These are phyloP conservation scores for Lutjanus argentimaculatus DNA, from an alignment of 2,797 vertebrate genomes.

Conservation along the genomic window DNA sequence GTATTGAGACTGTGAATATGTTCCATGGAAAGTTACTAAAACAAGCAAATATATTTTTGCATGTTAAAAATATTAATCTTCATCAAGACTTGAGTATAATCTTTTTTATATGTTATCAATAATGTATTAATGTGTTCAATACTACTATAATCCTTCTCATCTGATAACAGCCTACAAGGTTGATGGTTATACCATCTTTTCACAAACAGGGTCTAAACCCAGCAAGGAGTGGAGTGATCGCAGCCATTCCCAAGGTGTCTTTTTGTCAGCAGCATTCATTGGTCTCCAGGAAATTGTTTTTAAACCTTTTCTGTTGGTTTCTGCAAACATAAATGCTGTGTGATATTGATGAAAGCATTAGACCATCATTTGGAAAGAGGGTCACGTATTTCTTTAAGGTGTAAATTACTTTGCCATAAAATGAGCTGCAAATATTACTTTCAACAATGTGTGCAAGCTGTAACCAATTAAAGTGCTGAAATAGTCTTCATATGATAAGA, in stretches of 20 bases:
- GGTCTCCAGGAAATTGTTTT: constrained; percentile 52
- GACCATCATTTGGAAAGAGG: constrained; percentile 34
- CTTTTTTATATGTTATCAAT: not conserved
- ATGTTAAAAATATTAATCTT: not conserved
- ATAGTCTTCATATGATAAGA: constrained; percentile 52
- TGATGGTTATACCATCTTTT: constrained; percentile 32
- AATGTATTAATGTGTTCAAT: constrained; percentile 20
- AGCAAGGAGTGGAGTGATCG: constrained; percentile 41
- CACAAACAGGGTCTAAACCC: constrained; percentile 13
- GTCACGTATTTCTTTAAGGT: constrained; percentile 52
- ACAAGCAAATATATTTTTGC: not conserved
- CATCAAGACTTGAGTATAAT: not conserved
- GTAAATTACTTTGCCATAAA: constrained; percentile 52
- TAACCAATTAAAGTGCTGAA: constrained; percentile 56
- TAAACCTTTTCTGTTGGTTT: constrained; percentile 31
- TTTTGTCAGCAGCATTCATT: constrained; percentile 43
- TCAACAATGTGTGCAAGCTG: constrained; percentile 40
- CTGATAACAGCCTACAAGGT: constrained; percentile 18
- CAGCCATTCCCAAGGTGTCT: constrained; percentile 48
- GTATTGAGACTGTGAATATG: not conserved
- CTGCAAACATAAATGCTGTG: constrained; percentile 36
- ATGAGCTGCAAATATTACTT: constrained; percentile 46
- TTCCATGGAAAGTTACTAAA: not conserved
- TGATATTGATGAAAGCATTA: constrained; percentile 58
- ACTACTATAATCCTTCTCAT: constrained; percentile 9